Evolutionary conservation across 2,797 vertebrate genomes (phyloP), one percentile per base, ranked within the genome.

Genomic region (Lithobates pipiens): DNA sequence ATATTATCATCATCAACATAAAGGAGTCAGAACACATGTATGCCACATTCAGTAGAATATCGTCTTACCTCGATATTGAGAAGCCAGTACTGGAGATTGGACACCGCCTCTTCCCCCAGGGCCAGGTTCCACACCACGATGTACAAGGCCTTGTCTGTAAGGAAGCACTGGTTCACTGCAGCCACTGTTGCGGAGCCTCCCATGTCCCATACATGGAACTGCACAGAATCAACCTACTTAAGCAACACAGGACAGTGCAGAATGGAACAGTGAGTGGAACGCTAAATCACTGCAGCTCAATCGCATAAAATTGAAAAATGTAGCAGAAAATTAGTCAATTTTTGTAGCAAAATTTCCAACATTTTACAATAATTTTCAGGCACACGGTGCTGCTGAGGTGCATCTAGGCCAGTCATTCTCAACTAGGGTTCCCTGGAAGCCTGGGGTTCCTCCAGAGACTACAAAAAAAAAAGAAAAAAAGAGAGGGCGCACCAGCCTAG

Each of bases 101-200:
- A 95, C 82, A 99, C 97, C 0, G 98, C 97, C 88, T 99, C 98
- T 90, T 99, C 97, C 21, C 98, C 98, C 84, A 99, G 93, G 0
- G 97, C 96, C 91, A 99, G 95, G 94, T 99, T 99, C 98, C 98
- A 99, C 86, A 98, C 95, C 82, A 99, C 97, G 91, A 99, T 88
- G 42, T 99, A 99, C 85, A 99, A 91, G 69, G 98, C 97, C 91
- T 97, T 98, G 92, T 99, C 98, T 0, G 98, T 99, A 95, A 99
- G 99, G 94, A 99, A 99, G 90, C 98, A 99, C 94, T 99, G 98
- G 92, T 99, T 99, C 85, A 99, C 97, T 0, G 98, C 97, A 75
- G 97, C 96, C 97, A 98, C 98, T 93, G 93, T 97, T 71, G 97
- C 95, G 0, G 96, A 95, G 27, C 97, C 97, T 2, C 98, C 98